Base-by-base conservation (phyloP, 2,888 invertebrate species). In the Phragmatobia fuliginosa region DNA sequence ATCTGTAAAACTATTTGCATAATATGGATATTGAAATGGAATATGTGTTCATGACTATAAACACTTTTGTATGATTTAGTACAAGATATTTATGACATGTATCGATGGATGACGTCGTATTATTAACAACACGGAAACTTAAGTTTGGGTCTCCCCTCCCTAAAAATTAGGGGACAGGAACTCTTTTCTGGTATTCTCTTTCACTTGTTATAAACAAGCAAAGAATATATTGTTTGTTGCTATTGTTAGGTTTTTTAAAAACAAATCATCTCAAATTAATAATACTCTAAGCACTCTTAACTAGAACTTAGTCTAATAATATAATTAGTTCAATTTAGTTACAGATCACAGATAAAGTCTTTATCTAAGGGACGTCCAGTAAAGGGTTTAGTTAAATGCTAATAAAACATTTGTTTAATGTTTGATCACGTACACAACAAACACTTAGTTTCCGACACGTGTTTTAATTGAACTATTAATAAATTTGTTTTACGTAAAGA, bases 311-410 rank as follows among this genome's bases (percentile, higher is more conserved):
- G n/a, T 49, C 2, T 49, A 21, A 18, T 45, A 49, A 31, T 2
- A 10, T 32, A 59, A 32, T 59, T 32, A 59, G 41, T 58, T 10
- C 59, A 18, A 41, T 21, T 36, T 41, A 66, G 32, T 66, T 21
- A 66, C 2, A 32, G 59, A 16, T 16, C 7, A 52, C 16, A 45
- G 66, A 66, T 66, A 66, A 58, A 56, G 31, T 28, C 41, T 32
- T 66, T 41, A 59, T 45, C 31, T 41, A 33, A 59, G n/a, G 16
- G 58, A 8, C 31, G 45, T 16, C 32, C 66, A n/a, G 11, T 49
- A 31, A 25, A 66, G 65, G 65, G 65, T 38, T 25, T 41, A 14
- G 41, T 32, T 56, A 49, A 61, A 61, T 61, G 49, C 61, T 49
- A 67, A 67, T 33, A 45, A 28, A n/a, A 10, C 25, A 59, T 28